Base-by-base conservation (phyloP, 2,797 vertebrate species). In the Hyperoplus lanceolatus region DNA sequence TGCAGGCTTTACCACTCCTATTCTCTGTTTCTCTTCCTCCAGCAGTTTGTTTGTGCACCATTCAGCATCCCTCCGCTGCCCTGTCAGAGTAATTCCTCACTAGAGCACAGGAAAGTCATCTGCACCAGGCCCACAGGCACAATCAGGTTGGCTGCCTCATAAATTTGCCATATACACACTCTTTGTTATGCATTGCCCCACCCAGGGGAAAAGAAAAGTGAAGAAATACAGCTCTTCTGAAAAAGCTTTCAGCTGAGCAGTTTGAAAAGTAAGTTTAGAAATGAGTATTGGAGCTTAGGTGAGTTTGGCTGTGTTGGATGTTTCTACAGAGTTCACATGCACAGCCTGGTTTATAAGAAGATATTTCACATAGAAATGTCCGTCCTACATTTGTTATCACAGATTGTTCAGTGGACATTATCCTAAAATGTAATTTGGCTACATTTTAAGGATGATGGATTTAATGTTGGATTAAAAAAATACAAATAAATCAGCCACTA, bases 11-110 rank as follows among this genome's bases (percentile, higher is more conserved):
- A 8, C 16, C 4, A 3, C 39, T 10, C 45, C 48, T 59, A 38
- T 14, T 43, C 56, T 49, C 55, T 61, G 67, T 80, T 69, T 69
- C 77, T 75, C 61, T 59, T 80, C 65, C 68, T 57, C 8, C 54
- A 62, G 61, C 61, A 29, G 13, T 87, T 76, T 83, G 70, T 86
- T 89, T 90, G 70, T 78, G 78, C 59, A 73, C 70, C 76, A 81
- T 82, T 90, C 89, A 79, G 86, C 81, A 83, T 89, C 82, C 81
- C 82, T 80, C 79, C 46, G 64, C 81, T 70, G 77, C 57, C 73
- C 84, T 85, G 84, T 88, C 86, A 84, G 39, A 70, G 58, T 87
- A 79, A 90, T 90, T 84, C 86, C 85, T 92, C 88, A 84, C 83
- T 79, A 82, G 79, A 86, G 83, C 65, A 39, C 83, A 41, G 81